These are phyloP conservation scores for Euschistus heros DNA, from an alignment of 1,140 invertebrate species.

Conservation along the genomic window DNA sequence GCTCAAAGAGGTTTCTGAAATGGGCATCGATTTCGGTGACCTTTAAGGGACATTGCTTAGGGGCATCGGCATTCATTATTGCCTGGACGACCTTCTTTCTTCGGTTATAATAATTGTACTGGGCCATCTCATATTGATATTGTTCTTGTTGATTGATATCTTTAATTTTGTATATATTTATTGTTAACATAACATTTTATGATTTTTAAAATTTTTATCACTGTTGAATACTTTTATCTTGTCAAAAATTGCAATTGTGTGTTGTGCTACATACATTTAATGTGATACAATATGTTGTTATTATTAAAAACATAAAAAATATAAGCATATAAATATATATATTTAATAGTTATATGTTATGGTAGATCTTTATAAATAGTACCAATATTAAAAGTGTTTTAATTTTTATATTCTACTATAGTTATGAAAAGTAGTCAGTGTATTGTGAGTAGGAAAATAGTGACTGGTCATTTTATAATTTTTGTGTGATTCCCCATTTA, in stretches of 20 bases:
- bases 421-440: not conserved
- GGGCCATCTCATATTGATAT: too few species aligned
- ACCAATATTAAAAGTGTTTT: not conserved
- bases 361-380: not conserved
- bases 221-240: not conserved
- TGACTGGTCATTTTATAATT: not conserved
- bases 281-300: slow-evolving; percentile 5
- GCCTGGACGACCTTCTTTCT: too few species aligned
- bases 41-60: too few species aligned
- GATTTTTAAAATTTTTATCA: not conserved
- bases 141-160: too few species aligned
- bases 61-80: too few species aligned
- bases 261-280: slow-evolving; percentile 3
- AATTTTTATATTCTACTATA: not conserved
- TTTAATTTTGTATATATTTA: too few species aligned
- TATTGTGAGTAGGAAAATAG: not conserved
- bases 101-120: too few species aligned
- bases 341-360: slow-evolving; percentile 5
- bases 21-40: too few species aligned
- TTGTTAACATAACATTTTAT: too few species aligned
- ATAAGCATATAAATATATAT: not conserved
- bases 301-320: slow-evolving; percentile 1
- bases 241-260: not conserved
- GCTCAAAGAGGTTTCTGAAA: too few species aligned
- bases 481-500: not conserved